A percentile compares a stretch with the other conserved stretches of the same genome.
Evolutionary conservation across 2,113 vertebrate species (phyloP).

Genomic region (Mobula birostris): DNA sequence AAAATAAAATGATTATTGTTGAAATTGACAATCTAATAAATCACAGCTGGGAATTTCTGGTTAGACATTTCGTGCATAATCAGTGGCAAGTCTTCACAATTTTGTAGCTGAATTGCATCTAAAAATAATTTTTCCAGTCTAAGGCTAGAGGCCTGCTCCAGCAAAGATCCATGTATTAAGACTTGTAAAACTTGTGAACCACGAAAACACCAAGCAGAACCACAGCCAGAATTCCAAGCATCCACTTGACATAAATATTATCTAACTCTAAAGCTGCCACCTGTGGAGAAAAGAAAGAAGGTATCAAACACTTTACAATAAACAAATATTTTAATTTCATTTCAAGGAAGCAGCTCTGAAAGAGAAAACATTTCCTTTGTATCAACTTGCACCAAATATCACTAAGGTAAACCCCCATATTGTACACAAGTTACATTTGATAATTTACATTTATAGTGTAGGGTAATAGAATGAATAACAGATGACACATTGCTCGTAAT

Average conservation of each 20-base stretch:
- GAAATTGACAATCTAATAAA: constrained; percentile 18
- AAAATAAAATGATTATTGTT: neutral
- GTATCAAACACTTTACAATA: neutral
- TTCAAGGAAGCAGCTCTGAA: neutral
- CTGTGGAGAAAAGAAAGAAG: constrained; percentile 46
- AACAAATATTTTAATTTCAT: neutral
- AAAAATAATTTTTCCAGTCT: constrained; percentile 26
- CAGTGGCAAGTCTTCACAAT: constrained; percentile 29
- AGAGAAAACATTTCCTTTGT: neutral
- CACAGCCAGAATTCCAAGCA: constrained; percentile 48
- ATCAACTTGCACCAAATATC: neutral
- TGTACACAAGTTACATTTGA: neutral
- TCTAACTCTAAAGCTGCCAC: constrained; percentile 52
- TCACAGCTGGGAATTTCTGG: constrained; percentile 1
- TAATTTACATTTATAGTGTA: neutral
- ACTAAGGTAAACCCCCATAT: neutral
- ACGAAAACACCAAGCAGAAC: constrained; percentile 55
- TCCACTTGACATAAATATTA: constrained; percentile 52
- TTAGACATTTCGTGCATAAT: neutral
- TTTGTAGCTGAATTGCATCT: neutral
- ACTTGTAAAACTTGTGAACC: constrained; percentile 43
- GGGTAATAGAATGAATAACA: no score
- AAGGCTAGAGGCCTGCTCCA: constrained; percentile 34
- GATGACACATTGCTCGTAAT: no score
- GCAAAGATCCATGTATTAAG: constrained; percentile 4